Base-by-base conservation (phyloP, 1,140 invertebrate genomes). In the Oncopeltus fasciatus region DNA sequence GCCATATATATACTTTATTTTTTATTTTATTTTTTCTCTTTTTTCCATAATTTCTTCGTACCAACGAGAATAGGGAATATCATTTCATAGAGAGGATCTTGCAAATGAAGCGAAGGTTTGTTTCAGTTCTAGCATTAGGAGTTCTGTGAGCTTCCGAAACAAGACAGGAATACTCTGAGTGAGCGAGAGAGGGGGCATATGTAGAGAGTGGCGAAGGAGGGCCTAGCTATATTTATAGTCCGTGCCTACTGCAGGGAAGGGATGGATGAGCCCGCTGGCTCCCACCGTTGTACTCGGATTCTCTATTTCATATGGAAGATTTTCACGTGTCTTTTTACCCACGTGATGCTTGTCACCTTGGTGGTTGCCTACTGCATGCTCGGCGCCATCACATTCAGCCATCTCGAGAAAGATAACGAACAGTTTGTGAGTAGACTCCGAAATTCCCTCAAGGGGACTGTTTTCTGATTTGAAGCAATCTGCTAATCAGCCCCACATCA, bases 361-460 rank as follows among this genome's bases (percentile, higher is more conserved):
- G 88, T 94, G 53, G 87, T 93, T 57, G 83, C 86, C 27, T 95
- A 95, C 72, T 92, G 90, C 73, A 81, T 92, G 64, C 80, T 91
- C 44, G 91, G 91, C 9, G 90, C 89, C 9, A 84, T 87, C 68
- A 85, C 88, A 18, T 94, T 95, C 74, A 83, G 86, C 71, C 75
- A 76, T n/a, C 74, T 94, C 51, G 90, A 94, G 71, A 76, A 80
- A 0, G 76, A 81, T 12, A 80, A 91, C 69, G 90, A 92, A 72
- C 79, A 77, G 66, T 75, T 84, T 72, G 88, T 89, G 73, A 78
- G 75, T 69, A n/a, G n/a, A n/a, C n/a, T n/a, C n/a, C n/a, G n/a
- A n/a, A n/a, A n/a, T n/a, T n/a, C n/a, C n/a, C n/a, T n/a, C n/a
- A n/a, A n/a, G n/a, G n/a, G n/a, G n/a, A n/a, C n/a, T n/a, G n/a